phyloP scores from a whole-genome alignment of 2,113 vertebrate genomes.

The Megaceryle torquata region DNA sequence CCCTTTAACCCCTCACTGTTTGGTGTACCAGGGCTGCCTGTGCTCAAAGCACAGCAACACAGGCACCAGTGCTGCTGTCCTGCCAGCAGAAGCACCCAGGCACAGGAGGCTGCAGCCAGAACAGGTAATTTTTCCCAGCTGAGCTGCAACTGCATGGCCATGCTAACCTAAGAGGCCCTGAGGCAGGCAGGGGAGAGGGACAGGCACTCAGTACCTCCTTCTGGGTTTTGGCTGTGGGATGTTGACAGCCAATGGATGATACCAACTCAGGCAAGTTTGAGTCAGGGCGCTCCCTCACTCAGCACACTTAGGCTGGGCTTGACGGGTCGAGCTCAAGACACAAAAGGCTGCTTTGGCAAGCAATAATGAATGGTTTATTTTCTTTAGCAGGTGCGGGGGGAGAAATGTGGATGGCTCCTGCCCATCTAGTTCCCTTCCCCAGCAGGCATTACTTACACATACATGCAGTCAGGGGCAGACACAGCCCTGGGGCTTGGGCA shows the following conservation, averaged over 20 bases:
- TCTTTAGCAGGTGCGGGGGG: not conserved
- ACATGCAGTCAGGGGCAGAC: not conserved
- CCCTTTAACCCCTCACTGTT: not conserved
- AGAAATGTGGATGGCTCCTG: not conserved
- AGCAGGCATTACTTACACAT: not conserved
- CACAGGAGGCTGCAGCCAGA: not conserved
- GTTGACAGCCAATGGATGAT: not conserved
- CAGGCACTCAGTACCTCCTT: not conserved
- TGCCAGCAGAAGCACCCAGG: not conserved
- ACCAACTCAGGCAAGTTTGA: not conserved
- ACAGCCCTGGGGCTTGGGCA: not conserved
- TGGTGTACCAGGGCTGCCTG: accelerated
- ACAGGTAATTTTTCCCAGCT: not conserved
- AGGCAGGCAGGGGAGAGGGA: not conserved
- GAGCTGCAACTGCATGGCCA: not conserved
- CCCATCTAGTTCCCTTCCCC: not conserved
- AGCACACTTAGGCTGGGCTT: not conserved
- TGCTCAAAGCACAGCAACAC: accelerated
- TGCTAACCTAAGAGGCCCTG: too few species aligned
- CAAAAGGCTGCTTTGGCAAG: not conserved
- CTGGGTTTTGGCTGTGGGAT: not conserved
- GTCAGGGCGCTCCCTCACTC: accelerated
- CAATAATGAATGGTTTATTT: slow-evolving; percentile 30
- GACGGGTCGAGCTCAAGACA: not conserved
- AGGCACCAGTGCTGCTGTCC: not conserved